These are phyloP conservation scores for Rattus norvegicus DNA, from an alignment of 2,113 vertebrate species.

Conservation along the genomic window GRCr8 NC_086024.1:98062001-98062500, in stretches of 20 bases:
- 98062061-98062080: not conserved
- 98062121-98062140: not conserved
- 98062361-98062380: not conserved
- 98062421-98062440: not conserved
- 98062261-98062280: not conserved
- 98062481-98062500: not conserved
- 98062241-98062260: not conserved
- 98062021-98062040: constrained; percentile 9
- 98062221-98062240: not conserved
- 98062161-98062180: not conserved
- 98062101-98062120: not conserved
- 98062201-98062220: not conserved
- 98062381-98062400: too few relatives aligned
- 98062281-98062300: not conserved
- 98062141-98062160: not conserved
- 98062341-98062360: not conserved
- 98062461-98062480: not conserved
- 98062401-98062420: not conserved
- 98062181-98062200: not conserved
- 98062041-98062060: not conserved
- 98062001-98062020: not conserved
- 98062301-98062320: not conserved
- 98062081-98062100: not conserved
- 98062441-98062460: not conserved
- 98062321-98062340: not conserved